Conservation (phyloP, 2,797 vertebrate species). For the Falco concolor region DNA sequence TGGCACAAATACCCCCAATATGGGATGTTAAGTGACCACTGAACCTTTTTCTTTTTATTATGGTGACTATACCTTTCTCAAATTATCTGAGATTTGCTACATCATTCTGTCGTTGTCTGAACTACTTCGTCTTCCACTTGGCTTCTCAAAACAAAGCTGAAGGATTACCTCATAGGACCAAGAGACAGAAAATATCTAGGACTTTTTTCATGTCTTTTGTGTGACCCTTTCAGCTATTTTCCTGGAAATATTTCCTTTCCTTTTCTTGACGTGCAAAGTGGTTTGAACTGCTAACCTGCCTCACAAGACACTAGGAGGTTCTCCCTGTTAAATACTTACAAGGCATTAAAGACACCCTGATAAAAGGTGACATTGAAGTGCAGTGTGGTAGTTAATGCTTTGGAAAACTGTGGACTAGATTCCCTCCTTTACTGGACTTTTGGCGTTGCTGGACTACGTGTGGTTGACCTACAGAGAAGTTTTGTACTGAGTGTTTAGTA, state of each 20-base stretch:
- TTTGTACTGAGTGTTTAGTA: background rate
- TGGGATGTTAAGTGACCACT: background rate
- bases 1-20: background rate
- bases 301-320: background rate
- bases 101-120: background rate
- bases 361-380: background rate
- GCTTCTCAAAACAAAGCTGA: background rate
- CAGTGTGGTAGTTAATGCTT: background rate
- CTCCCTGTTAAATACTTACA: background rate
- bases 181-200: background rate
- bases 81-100: background rate
- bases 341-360: background rate
- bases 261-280: background rate
- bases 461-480: background rate
- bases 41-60: background rate
- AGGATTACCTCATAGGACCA: background rate
- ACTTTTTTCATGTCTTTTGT: background rate
- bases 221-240: background rate
- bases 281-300: background rate
- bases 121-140: background rate
- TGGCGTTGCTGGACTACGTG: background rate
- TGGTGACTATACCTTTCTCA: background rate
- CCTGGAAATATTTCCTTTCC: background rate
- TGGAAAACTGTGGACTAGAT: background rate
- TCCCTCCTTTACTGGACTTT: background rate